Evolutionary conservation across 2,888 invertebrate genomes (phyloP).

Genomic region (Parnassius glacialis): DNA sequence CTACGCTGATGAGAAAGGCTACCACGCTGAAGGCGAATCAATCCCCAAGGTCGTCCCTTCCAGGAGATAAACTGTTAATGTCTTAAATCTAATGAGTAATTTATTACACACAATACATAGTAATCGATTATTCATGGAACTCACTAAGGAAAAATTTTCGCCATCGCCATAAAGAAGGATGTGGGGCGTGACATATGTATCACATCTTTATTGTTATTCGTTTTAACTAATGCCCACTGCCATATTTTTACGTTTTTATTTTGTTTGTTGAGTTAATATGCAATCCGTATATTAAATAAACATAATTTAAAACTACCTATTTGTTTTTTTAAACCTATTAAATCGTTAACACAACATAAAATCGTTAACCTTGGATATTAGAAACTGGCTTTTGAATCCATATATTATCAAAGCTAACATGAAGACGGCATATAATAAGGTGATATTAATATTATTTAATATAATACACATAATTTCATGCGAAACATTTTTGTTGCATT

Average conservation of each 20-base stretch:
- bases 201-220: conserved; percentile 35
- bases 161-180: conserved; percentile 29
- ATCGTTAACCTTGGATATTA: too few relatives aligned
- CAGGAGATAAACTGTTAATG: conserved; percentile 38
- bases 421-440: too few relatives aligned
- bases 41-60: conserved; percentile 75
- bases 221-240: conserved; percentile 53
- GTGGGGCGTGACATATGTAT: conserved; percentile 34
- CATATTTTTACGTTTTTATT: conserved; percentile 56
- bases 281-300: conserved; percentile 41
- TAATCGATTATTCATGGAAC: conserved; percentile 22
- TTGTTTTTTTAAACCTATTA: conserved; percentile 4
- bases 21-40: conserved; percentile 81
- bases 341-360: too few relatives aligned
- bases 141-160: conserved; percentile 17
- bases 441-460: too few relatives aligned
- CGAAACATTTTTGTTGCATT: too few relatives aligned
- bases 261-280: conserved; percentile 49
- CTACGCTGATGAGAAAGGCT: conserved; percentile 83
- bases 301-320: conserved; percentile 29
- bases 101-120: conserved; percentile 27
- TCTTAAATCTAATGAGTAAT: conserved; percentile 29
- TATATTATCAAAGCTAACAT: too few relatives aligned
- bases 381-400: too few relatives aligned
- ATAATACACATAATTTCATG: too few relatives aligned